A percentile compares a stretch with the other conserved stretches of the same genome.
These are phyloP conservation scores for Mesodorylaimus sp. DNA, from an alignment of 2,888 invertebrate genomes.

Conservation along the genomic window DNA sequence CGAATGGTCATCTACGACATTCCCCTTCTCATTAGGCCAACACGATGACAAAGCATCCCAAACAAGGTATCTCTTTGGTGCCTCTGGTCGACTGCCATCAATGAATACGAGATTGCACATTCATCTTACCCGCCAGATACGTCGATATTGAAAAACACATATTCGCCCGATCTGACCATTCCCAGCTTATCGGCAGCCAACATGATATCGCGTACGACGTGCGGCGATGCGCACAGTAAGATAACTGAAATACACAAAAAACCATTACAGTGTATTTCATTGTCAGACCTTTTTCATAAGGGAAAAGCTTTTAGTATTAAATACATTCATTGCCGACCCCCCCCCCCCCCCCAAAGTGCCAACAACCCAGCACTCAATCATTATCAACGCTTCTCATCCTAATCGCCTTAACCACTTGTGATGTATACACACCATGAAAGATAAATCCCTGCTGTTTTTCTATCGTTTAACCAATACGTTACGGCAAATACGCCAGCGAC, in stretches of 20 bases:
- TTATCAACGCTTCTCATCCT: too few relatives aligned
- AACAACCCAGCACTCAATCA: too few relatives aligned
- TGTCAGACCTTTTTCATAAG: background rate
- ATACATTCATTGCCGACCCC: background rate
- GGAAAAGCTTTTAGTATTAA: background rate
- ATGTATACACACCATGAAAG: too few relatives aligned
- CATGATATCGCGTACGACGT: conserved; percentile 72
- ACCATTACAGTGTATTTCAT: conserved; percentile 2
- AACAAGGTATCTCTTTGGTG: too few relatives aligned
- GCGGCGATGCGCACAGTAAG: conserved; percentile 74
- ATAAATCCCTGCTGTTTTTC: too few relatives aligned
- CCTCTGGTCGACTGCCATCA: too few relatives aligned
- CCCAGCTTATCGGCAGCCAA: conserved; percentile 78
- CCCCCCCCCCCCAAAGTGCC: background rate
- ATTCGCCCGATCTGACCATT: conserved; percentile 89
- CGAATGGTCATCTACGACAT: too few relatives aligned
- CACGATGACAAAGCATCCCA: too few relatives aligned
- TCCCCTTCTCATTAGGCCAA: too few relatives aligned
- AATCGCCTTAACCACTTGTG: too few relatives aligned
- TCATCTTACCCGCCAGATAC: conserved; percentile 69
- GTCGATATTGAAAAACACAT: conserved; percentile 93
- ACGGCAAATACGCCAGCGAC: too few relatives aligned
- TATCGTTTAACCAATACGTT: too few relatives aligned
- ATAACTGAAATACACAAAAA: conserved; percentile 58
- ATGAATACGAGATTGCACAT: conserved; percentile 2